Base-by-base conservation (phyloP, 64 coral and sea anemone species). In the Acropora yongei region DNA sequence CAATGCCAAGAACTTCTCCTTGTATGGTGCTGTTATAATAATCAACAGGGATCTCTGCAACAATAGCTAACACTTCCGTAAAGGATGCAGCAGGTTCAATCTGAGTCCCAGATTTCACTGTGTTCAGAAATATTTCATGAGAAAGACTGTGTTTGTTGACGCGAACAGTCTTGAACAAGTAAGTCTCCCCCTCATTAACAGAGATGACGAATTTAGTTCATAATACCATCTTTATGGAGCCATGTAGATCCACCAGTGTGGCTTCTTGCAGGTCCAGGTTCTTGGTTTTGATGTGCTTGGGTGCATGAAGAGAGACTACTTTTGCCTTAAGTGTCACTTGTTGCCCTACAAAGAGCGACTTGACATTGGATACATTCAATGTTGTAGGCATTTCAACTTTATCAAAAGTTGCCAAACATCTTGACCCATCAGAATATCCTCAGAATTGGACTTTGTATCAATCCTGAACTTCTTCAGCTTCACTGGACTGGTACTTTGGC, bases 401-500 rank as follows among this genome's bases (percentile, higher is more conserved):
- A 9, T 58, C 17, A 79, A 89, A 79, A 61, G 61, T 89, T 61
- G 13, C 63, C 30, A 2, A 72, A 18, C 55, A 65, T 89, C 49
- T 57, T 69, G 7, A 66, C 88, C 78, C 88, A 89, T 89, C 11
- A 89, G 18, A 55, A 89, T 41, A 18, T 89, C 76, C 42, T 89
- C 73, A 20, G 78, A 14, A 42, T 67, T 79, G 46, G 88, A 89
- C 5, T 40, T 68, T 47, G 77, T 49, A 41, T 89, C 74, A 8
- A 89, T n/a, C 12, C 74, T n/a, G 58, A 89, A 89, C 58, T 80
- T 80, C 88, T 89, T 89, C 20, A 89, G 14, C 78, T 79, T 78
- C 18, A 89, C 51, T 78, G 87, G 87, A 30, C 41, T 61, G 75
- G 30, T 78, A 43, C 6, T 44, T n/a, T 77, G 13, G 58, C 57